Evolutionary conservation across 2,113 vertebrate genomes (phyloP), one percentile per base, ranked within the genome.

Genomic region (Orycteropus afer): DNA sequence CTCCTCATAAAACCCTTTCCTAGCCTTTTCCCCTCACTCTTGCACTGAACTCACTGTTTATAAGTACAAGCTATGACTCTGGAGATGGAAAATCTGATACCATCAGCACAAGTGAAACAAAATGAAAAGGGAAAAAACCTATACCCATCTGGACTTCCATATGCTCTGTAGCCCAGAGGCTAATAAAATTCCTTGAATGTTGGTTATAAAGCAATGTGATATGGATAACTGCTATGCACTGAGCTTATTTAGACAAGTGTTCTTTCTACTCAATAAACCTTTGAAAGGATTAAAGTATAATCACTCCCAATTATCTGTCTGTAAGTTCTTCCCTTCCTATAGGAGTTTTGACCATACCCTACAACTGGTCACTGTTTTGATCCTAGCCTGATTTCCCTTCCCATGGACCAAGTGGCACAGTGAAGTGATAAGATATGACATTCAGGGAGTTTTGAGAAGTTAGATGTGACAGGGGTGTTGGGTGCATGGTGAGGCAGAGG

Each of bases 141-240:
- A 87, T 73, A 91, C 83, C 97, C 96, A 97, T 97, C 96, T 94
- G 57, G 76, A 91, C 57, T 94, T 97, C 96, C 96, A 97, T 97
- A 97, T 96, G 96, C 82, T 96, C 80, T 93, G 7, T 42, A 96
- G 97, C 59, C 77, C 93, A 77, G 79, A 93, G 71, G 89, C 85
- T 59, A 95, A 97, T 96, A 95, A 92, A 97, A 97, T 96, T 98
- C 67, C 71, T 91, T 95, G 96, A 97, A 98, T 97, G 91, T 86
- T 97, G n/a, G 13, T 57, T 96, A 86, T 92, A 96, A 96, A 73
- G 93, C n/a, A 96, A 65, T 90, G 87, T 73, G 89, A 27, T 89
- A 97, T 86, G 55, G 87, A 23, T 98, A 76, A 91, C 78, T 96
- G 85, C 80, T 88, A 74, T 32, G 10, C 93, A 47, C 86, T 34